Percentiles rank a stretch among this genome's conserved stretches.
Conservation (phyloP, 2,797 vertebrate species). For the Enteromius thamalakanensis region DNA sequence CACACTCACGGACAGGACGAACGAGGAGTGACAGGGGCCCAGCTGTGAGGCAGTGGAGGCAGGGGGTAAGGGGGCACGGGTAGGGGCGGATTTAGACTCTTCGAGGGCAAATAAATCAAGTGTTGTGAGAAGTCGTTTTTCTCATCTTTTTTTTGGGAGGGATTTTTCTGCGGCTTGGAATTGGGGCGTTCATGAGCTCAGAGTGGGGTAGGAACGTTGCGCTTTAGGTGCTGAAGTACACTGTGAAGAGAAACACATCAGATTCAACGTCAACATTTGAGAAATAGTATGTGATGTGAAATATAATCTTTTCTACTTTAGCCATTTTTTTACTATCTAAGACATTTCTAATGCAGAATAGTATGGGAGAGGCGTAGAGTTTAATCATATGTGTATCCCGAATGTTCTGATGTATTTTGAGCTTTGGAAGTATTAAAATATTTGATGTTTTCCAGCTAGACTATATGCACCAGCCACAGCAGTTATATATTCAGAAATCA, state of each 20-base stretch:
- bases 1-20: constrained; percentile 78
- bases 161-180: constrained; percentile 73
- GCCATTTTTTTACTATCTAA: background rate
- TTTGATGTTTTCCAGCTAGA: background rate
- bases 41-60: constrained; percentile 71
- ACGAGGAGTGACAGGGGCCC: constrained; percentile 76
- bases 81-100: constrained; percentile 71
- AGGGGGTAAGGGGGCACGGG: constrained; percentile 55
- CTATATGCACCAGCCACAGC: background rate
- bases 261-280: background rate
- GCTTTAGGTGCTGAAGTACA: constrained; percentile 87
- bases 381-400: background rate
- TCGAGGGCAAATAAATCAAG: constrained; percentile 62
- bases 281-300: background rate
- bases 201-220: constrained; percentile 77
- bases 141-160: constrained; percentile 72
- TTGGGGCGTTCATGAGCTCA: constrained; percentile 63
- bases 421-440: background rate
- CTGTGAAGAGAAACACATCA: constrained; percentile 63
- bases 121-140: constrained; percentile 66
- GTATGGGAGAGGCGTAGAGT: too few species aligned
- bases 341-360: background rate
- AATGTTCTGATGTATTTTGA: background rate
- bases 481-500: background rate
- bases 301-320: background rate